A percentile compares a stretch with the other conserved stretches of the same genome.
Conservation (phyloP, 2,888 invertebrate genomes). For the Lamellibrachia columna region DNA sequence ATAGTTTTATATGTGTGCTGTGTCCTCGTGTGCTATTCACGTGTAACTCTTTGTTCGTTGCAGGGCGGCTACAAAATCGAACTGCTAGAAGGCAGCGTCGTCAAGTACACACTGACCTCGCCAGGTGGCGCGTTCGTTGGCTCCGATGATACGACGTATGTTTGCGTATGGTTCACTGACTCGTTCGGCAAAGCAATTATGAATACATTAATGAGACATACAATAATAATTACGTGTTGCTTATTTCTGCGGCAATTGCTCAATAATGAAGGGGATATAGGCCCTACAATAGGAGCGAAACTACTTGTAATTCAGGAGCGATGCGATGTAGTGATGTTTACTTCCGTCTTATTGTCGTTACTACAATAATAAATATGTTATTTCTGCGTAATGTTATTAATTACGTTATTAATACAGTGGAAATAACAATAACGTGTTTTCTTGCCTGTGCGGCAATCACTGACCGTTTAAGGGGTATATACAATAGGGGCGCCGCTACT, state of each 20-base stretch:
- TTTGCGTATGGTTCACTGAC: neutral
- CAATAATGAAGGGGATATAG: no score
- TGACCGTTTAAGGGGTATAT: neutral
- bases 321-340: no score
- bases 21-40: no score
- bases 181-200: neutral
- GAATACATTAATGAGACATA: neutral
- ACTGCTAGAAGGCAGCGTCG: slow-evolving; percentile 81
- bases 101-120: neutral
- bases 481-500: neutral
- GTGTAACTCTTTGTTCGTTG: neutral
- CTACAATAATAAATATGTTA: no score
- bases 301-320: no score
- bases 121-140: slow-evolving; percentile 58
- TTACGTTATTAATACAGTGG: neutral
- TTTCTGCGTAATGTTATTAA: no score
- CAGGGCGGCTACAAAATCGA: slow-evolving; percentile 81
- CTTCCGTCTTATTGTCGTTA: no score
- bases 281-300: no score
- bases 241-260: no score
- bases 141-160: slow-evolving; percentile 23
- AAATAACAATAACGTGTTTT: neutral
- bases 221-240: no score
- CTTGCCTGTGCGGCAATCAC: neutral
- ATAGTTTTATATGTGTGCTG: neutral